Percentiles rank a stretch among this genome's conserved stretches.
Evolutionary conservation across 2,888 invertebrate species (phyloP).

Genomic region (Agrotis segetum): DNA sequence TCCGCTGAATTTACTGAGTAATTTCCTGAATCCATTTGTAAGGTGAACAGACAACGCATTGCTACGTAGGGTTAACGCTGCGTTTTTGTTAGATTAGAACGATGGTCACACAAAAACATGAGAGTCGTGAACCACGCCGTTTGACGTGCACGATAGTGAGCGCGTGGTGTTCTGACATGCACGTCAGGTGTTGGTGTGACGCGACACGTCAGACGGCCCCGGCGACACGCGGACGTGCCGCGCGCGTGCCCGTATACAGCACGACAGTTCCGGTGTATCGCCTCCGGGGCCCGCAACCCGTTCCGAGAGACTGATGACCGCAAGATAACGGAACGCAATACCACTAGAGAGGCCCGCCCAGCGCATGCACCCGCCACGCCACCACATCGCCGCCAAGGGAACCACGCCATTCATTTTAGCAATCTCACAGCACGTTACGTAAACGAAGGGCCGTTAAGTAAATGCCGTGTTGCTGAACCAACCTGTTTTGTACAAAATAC

Average conservation of each 20-base stretch:
- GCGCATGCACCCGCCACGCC: slow-evolving; percentile 66
- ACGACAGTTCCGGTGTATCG: slow-evolving; percentile 85
- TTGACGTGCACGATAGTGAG: slow-evolving; percentile 50
- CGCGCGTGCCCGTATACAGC: slow-evolving; percentile 78
- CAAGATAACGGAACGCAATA: slow-evolving; percentile 85
- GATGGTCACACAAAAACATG: slow-evolving; percentile 5
- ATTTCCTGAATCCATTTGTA: slow-evolving; percentile 40
- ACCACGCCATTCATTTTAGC: slow-evolving; percentile 75
- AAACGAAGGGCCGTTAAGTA: slow-evolving; percentile 75
- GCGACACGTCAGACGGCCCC: slow-evolving; percentile 61
- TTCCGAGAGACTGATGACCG: slow-evolving; percentile 87
- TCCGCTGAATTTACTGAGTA: slow-evolving; percentile 18
- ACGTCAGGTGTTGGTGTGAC: slow-evolving; percentile 58
- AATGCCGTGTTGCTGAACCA: slow-evolving; percentile 68
- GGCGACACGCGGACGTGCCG: slow-evolving; percentile 68
- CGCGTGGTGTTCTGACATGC: slow-evolving; percentile 49
- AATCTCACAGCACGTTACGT: slow-evolving; percentile 69
- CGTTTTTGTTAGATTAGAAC: slow-evolving; percentile 11
- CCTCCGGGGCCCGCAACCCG: slow-evolving; percentile 82
- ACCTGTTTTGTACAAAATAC: slow-evolving; percentile 74
- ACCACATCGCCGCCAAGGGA: slow-evolving; percentile 71
- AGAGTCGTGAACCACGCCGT: slow-evolving; percentile 32
- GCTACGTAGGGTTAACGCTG: background rate
- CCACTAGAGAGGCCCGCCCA: slow-evolving; percentile 78
- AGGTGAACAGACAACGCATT: slow-evolving; percentile 13